Evolutionary conservation across 2,797 vertebrate species (phyloP).

Genomic region (Ciconia nigra): DNA sequence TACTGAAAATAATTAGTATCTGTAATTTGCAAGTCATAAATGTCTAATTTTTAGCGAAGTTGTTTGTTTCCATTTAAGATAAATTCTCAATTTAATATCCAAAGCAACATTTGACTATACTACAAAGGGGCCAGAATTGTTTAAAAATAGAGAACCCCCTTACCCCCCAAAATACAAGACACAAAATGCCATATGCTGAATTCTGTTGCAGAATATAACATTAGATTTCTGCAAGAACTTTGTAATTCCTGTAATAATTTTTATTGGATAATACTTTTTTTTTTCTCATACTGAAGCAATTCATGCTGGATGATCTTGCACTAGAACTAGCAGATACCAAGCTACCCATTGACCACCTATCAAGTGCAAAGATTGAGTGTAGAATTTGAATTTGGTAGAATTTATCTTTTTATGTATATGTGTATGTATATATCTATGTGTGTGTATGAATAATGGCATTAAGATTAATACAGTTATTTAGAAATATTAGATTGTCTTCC

Average conservation of each 20-base stretch:
- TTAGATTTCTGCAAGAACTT: neutral
- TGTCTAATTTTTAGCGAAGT: conserved; percentile 71
- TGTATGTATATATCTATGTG: too few species aligned
- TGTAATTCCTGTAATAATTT: neutral
- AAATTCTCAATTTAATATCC: conserved; percentile 71
- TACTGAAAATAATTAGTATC: conserved; percentile 74
- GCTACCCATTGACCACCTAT: neutral
- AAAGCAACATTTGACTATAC: conserved; percentile 43
- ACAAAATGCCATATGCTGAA: neutral
- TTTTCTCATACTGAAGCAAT: neutral
- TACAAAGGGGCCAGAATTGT: conserved; percentile 17
- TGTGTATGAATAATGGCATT: neutral
- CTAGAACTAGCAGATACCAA: neutral
- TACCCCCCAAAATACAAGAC: neutral
- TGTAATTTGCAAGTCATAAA: conserved; percentile 74
- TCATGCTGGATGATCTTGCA: neutral
- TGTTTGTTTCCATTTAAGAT: conserved; percentile 73
- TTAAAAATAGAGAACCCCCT: neutral
- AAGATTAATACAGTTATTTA: neutral
- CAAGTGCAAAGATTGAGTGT: neutral
- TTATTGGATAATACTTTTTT: neutral
- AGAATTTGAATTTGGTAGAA: neutral
- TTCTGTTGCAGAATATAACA: neutral
- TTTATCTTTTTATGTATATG: neutral
- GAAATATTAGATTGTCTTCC: neutral